Evolutionary conservation across 2,888 invertebrate genomes (phyloP).

Genomic region (Aleiodes leptofemur): DNA sequence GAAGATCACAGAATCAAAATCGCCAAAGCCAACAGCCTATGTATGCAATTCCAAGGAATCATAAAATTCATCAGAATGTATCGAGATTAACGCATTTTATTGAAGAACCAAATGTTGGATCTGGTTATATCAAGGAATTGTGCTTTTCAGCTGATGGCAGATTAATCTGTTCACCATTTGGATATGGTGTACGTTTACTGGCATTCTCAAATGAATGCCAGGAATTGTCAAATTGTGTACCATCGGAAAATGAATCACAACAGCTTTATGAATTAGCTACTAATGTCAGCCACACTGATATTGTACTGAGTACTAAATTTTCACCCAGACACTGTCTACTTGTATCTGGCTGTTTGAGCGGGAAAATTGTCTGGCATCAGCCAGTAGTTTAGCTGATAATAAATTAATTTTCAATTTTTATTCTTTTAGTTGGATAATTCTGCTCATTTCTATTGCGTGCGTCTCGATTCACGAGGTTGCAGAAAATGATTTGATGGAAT

Average conservation of each 20-base stretch:
- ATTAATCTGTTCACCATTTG: conserved; percentile 92
- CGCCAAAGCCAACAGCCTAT: conserved; percentile 66
- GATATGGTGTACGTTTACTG: conserved; percentile 89
- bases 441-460: too few species aligned
- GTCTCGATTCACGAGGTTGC: too few species aligned
- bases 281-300: conserved; percentile 86
- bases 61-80: conserved; percentile 82
- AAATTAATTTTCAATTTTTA: conserved; percentile 9
- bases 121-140: conserved; percentile 94
- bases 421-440: not conserved
- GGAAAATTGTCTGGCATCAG: conserved; percentile 93
- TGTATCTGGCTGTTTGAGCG: conserved; percentile 93
- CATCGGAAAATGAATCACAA: conserved; percentile 74
- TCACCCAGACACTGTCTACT: conserved; percentile 90
- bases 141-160: conserved; percentile 94
- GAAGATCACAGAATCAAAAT: conserved; percentile 64
- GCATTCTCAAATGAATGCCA: conserved; percentile 86
- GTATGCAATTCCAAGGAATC: conserved; percentile 72
- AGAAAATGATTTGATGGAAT: too few species aligned
- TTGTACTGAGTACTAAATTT: conserved; percentile 93
- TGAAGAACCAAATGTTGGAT: conserved; percentile 91
- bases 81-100: conserved; percentile 88
- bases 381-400: conserved; percentile 76
- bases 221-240: conserved; percentile 85
- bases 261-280: conserved; percentile 82